Percentiles rank a stretch among this genome's conserved stretches.
phyloP scores from a whole-genome alignment of 2,797 vertebrate genomes.

The Karalla daura region DNA sequence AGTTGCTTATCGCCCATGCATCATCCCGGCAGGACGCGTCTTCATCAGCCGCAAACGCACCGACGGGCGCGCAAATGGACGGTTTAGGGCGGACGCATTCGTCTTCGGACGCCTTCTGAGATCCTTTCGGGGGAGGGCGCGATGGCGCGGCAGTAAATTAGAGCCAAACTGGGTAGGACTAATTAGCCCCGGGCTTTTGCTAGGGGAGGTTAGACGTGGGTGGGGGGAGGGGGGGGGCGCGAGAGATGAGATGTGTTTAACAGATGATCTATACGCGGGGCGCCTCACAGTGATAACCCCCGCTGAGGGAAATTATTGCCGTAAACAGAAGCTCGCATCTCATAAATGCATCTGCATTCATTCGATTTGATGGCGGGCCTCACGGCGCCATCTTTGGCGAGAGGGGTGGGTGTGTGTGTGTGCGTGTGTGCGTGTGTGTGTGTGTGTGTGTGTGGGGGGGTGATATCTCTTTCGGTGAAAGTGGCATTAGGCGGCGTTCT shows the following conservation, averaged over 20 bases:
- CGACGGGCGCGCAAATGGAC: conserved; percentile 50
- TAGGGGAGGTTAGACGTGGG: conserved; percentile 41
- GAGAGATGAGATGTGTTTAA: conserved; percentile 75
- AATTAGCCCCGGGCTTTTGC: conserved; percentile 66
- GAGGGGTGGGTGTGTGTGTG: too few relatives aligned
- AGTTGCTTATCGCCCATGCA: conserved; percentile 54
- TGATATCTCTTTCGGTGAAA: conserved; percentile 56
- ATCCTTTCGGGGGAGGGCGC: conserved; percentile 33
- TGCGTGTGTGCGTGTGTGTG: too few relatives aligned
- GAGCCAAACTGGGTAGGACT: conserved; percentile 53
- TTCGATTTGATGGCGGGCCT: conserved; percentile 66
- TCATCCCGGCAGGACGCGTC: conserved; percentile 40
- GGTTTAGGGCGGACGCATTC: conserved; percentile 36
- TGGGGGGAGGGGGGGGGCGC: conserved; percentile 41
- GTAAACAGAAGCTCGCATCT: conserved; percentile 79
- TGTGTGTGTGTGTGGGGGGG: too few relatives aligned
- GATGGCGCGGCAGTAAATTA: conserved; percentile 54
- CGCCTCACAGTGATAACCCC: conserved; percentile 63
- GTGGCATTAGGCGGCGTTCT: conserved; percentile 28
- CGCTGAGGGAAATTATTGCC: conserved; percentile 72
- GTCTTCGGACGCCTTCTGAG: conserved; percentile 61
- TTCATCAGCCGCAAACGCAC: conserved; percentile 48
- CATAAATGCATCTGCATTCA: conserved; percentile 81
- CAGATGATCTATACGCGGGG: conserved; percentile 75
- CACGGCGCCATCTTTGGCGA: conserved; percentile 42